Evolutionary conservation across 2,888 invertebrate genomes (phyloP), one percentile per base, ranked within the genome.

Genomic region (Drosophila parthenogenetica): DNA sequence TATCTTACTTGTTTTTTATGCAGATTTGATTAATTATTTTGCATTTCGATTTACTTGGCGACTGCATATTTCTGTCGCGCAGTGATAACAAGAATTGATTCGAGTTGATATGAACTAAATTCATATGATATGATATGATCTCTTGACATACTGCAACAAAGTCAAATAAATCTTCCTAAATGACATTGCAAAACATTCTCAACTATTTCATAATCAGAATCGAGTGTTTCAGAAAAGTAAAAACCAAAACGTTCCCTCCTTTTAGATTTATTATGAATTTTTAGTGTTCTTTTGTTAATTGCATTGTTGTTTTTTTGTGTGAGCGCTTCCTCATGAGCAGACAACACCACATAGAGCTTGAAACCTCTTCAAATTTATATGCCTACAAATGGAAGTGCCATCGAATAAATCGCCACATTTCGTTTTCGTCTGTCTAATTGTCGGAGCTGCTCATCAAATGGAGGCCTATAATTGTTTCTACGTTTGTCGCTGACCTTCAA

Each of bases 371-470:
- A 77, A 66, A 71, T 70, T 74, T 79, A 86, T 86, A 83, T 83
- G 87, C 84, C 81, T 79, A 74, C 51, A 79, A 81, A 83, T 83
- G 77, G 84, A 86, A 83, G 81, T 86, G 87, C 82, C 82, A 86
- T 83, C 81, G 69, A 86, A 87, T 74, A 81, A 83, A 86, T 86
- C 82, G 81, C 58, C 84, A 86, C 82, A 86, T 82, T 77, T 64
- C 49, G 73, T 80, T 67, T 71, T 50, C 48, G 37, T 55, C 48
- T 37, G 22, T 32, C 32, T 54, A 54, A 54, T 54, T 57, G 35
- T 57, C 58, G 48, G 49, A 55, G 55, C 49, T 51, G 68, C 61
- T 76, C 67, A 76, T 73, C 77, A 76, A 62, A 67, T 62, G 35
- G 59, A 60, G 79, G 83, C 70, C 77, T 69, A 69, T 80, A 70